Base-by-base conservation (phyloP, 2,113 vertebrate species). In the Sapayoa aenigma region DNA sequence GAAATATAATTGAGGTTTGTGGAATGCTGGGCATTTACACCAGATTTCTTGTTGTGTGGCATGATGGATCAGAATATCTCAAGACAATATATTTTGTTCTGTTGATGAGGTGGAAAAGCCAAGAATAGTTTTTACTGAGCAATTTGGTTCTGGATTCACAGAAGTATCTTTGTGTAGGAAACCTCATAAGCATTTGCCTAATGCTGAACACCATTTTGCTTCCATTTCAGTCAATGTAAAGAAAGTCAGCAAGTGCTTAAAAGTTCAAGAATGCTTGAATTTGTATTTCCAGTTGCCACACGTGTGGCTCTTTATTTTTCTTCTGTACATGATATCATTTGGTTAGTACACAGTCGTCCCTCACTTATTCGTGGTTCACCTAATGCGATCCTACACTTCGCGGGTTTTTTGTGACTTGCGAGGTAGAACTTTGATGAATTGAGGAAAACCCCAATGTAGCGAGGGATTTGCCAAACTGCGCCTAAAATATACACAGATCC, bases 261-360 rank as follows among this genome's bases (percentile, higher is more conserved):
- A 47, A 41, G 16, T 47, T 37, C 47, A 33, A 35, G n/a, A 84
- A 11, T 44, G 69, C 35, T 74, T n/a, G 21, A 31, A 73, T 79
- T 56, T 20, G 20, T 76, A 27, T 63, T 92, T 87, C 22, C 52
- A 49, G 20, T 30, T 79, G 24, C 35, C 62, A 66, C 37, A 24
- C 0, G 4, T 9, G 1, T 50, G 1, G 0, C 44, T 78, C 42
- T 50, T 49, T 14, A 18, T 11, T 52, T 73, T 63, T 16, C 42
- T 68, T 84, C 59, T 52, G 17, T 77, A 81, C 20, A 33, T 28
- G 2, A 9, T 25, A 47, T 44, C 0, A 12, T 76, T 49, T 44
- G 24, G 20, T 58, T 60, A 60, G 23, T 35, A 22, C n/a, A n/a
- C n/a, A n/a, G n/a, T n/a, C n/a, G n/a, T n/a, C n/a, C n/a, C n/a